Percentiles rank a stretch among this genome's conserved stretches.
Evolutionary conservation across 1,140 invertebrate species (phyloP).

Genomic region (Ceratitis capitata): DNA sequence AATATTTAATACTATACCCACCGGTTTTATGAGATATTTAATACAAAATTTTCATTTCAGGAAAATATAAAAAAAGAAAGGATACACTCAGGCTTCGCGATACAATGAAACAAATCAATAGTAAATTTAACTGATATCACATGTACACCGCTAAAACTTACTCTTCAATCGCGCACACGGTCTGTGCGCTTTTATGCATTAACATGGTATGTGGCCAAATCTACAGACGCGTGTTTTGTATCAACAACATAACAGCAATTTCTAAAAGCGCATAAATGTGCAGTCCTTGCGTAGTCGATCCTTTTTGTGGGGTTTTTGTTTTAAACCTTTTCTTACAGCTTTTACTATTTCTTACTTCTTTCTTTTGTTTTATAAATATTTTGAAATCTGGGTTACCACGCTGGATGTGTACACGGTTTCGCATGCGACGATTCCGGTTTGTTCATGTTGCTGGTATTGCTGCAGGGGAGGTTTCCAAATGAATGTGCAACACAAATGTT

Average conservation of each 20-base stretch:
- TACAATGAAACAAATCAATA: too few relatives aligned
- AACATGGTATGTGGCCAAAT: background rate
- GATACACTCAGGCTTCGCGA: too few relatives aligned
- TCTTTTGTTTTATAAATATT: too few relatives aligned
- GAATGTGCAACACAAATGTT: background rate
- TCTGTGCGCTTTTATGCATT: too few relatives aligned
- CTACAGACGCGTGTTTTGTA: background rate
- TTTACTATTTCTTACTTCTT: background rate
- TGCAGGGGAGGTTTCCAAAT: background rate
- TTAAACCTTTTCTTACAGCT: background rate
- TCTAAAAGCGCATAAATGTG: background rate
- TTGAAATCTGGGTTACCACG: conserved; percentile 8
- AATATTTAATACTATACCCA: too few relatives aligned
- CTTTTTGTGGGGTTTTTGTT: background rate
- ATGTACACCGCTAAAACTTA: too few relatives aligned
- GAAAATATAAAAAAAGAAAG: too few relatives aligned
- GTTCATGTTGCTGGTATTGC: background rate
- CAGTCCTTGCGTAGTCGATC: background rate
- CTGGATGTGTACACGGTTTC: background rate
- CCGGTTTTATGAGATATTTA: too few relatives aligned
- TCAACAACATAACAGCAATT: background rate
- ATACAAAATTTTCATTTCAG: too few relatives aligned
- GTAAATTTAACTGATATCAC: background rate
- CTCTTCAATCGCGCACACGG: too few relatives aligned
- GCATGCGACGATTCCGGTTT: conserved; percentile 12